Evolutionary conservation across 1,140 invertebrate genomes (phyloP), one percentile per base, ranked within the genome.

Genomic region (Telenomus remus): DNA sequence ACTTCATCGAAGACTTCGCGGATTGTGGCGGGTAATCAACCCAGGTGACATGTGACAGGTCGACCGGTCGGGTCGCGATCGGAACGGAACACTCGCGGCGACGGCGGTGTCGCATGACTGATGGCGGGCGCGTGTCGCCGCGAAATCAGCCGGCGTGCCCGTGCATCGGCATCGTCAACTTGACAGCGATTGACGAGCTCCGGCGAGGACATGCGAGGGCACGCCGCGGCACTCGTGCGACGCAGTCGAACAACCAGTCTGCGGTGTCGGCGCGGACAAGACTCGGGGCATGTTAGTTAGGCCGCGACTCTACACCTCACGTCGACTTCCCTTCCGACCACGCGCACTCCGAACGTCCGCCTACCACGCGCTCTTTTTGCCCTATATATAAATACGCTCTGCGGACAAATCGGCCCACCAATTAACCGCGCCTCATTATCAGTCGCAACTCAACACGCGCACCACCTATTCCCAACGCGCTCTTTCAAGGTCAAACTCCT

Each of bases 291-390:
- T 46, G 57, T 59, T 75, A 47, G 61, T 64, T 66, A 61, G 63
- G 61, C 56, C 71, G 63, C 19, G n/a, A 56, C 57, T 55, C 65
- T 61, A 27, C 19, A 56, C 60, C 65, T 66, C 72, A 19, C 73
- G 66, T 76, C 73, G 65, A 65, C 73, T 70, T 65, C 65, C 60
- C 59, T 61, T 60, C 60, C 66, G 73, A 76, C 65, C 73, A 76
- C 65, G 73, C 73, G 73, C 73, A 70, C 66, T 76, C 49, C 65
- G 65, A 53, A n/a, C 66, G 66, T 61, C 73, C 66, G 66, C 73
- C 70, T 73, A 57, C 56, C 61, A 50, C 50, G 61, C 50, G 47
- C 48, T 39, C 61, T 54, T 27, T 68, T 51, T 69, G 48, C 42
- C 9, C 47, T 19, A 27, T 49, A 49, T 49, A 37, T 34, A 49